Base-by-base conservation (phyloP, 2,113 vertebrate species). In the Ceratotherium simum region DNA sequence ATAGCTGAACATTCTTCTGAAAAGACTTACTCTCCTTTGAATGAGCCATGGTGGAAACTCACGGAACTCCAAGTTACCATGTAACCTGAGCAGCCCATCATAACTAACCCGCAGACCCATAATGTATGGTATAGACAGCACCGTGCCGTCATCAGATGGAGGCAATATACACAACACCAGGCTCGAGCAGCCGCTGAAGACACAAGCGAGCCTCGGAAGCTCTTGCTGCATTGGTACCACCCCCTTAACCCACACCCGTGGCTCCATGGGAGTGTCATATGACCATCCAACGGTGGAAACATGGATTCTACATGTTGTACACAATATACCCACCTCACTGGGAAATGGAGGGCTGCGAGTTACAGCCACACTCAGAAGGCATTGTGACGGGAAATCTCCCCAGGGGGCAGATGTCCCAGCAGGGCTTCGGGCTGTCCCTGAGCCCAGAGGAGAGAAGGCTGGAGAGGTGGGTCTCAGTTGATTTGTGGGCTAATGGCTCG, bases 281-380 rank as follows among this genome's bases (percentile, higher is more conserved):
- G 12, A 17, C 76, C 36, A 8, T 11, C 2, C 54, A 64, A 5
- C 6, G 0, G 25, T 21, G 42, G 65, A 62, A 60, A 60, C 6
- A 7, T 5, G 20, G n/a, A 9, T 85, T 10, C n/a, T 8, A 0
- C 21, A 42, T 6, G 62, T 39, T 10, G 6, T 39, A 16, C 33
- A 12, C 17, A 2, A 8, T 4, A 29, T 3, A 0, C 31, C 1
- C 25, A 23, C 23, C 39, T 54, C 60, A 31, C 33, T 13, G 0
- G 25, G 0, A 11, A 18, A 18, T 6, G 23, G 67, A 46, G 13
- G 56, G 3, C 33, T 67, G 73, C 0, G 5, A 17, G 2, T 0
- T 1, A 9, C 21, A 0, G 42, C 33, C 27, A 2, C 7, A 0
- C 48, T 25, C 48, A 3, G 65, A 27, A 20, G 78, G 62, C 21